Evolutionary conservation across 2,888 invertebrate genomes (phyloP).

Genomic region (Folsomia candida): DNA sequence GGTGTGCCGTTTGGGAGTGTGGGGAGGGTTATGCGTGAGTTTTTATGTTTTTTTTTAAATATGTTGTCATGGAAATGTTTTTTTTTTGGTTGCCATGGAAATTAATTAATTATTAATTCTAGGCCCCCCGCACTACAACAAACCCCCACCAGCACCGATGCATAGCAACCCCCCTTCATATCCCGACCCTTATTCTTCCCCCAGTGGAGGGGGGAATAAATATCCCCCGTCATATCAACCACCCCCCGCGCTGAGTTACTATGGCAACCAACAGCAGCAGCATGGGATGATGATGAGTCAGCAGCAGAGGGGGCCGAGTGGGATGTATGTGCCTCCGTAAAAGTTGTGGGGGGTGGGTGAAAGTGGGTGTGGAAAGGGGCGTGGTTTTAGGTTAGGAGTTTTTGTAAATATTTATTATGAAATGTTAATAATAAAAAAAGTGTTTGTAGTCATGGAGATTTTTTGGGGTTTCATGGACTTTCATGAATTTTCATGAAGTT

Average conservation of each 20-base stretch:
- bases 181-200: background rate
- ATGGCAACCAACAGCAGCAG: background rate
- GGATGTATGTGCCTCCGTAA: background rate
- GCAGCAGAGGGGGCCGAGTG: no score
- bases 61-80: background rate
- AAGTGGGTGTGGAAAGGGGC: background rate
- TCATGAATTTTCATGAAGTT: no score
- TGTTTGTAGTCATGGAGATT: no score
- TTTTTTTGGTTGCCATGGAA: no score
- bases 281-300: no score
- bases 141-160: no score
- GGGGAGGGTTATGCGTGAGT: background rate
- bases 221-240: constrained; percentile 20
- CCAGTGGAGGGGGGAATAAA: constrained; percentile 2
- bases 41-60: background rate
- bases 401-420: no score
- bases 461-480: no score
- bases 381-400: no score
- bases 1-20: background rate
- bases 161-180: background rate
- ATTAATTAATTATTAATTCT: background rate
- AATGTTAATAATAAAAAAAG: no score
- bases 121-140: background rate
- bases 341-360: no score
- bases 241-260: constrained; percentile 17